Base-by-base conservation (phyloP, 2,113 vertebrate species). In the Ictidomys tridecemlineatus region DNA sequence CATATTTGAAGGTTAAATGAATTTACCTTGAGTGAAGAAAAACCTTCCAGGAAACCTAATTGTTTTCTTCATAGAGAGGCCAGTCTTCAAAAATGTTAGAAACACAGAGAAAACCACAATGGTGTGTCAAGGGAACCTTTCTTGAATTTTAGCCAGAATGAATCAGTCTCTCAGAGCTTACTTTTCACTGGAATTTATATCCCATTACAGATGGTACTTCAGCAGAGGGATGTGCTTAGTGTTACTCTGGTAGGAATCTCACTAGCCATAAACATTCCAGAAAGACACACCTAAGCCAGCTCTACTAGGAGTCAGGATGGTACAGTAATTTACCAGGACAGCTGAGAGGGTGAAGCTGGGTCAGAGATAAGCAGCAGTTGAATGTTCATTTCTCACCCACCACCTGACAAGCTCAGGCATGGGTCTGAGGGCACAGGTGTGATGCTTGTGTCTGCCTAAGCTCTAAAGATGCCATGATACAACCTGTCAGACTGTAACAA, bases 241-340 rank as follows among this genome's bases (percentile, higher is more conserved):
- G 32, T 39, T n/a, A 37, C 30, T 34, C 48, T 16, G 74, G 89
- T 39, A 12, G 67, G 85, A 85, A 22, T 91, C 78, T 95, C 74
- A 4, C 48, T 24, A 13, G 42, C 72, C 18, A 12, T 82, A 76
- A 96, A 76, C 69, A 61, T 79, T 91, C 91, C 94, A 93, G 87
- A 97, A 94, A 93, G 26, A 91, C 56, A 30, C 56, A 12, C 61
- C 63, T 84, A 79, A 97, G 94, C 93, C 95, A 85, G 92, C 86
- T 84, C 5, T 70, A 92, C 84, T 17, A 2, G 74, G 58, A 92
- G 92, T 95, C 95, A 79, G 84, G 86, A 82, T 42, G 39, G 80
- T 76, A 65, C 67, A 87, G 61, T 97, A 97, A 98, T 97, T 90
- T 34, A 20, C 90, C 89, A 67, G 84, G 97, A 97, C 96, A 95